A percentile compares a stretch with the other conserved stretches of the same genome.
These are phyloP conservation scores for Gallinago undulata DNA, from an alignment of 2,113 vertebrate genomes.

Conservation along the genomic window DNA sequence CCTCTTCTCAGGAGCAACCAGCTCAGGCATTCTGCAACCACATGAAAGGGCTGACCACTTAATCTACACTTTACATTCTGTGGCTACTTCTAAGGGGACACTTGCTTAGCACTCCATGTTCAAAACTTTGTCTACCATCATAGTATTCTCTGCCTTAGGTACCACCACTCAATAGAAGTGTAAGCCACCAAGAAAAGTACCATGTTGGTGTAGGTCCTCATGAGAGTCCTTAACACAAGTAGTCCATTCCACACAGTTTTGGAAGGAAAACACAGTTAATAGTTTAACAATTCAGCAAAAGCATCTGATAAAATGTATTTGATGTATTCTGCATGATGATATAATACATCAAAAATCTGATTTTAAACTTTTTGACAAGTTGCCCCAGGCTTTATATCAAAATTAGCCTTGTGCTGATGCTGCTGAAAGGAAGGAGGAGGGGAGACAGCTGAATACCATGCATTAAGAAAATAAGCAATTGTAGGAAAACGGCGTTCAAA, in stretches of 20 bases:
- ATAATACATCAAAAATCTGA: constrained; percentile 58
- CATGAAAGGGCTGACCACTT: not conserved
- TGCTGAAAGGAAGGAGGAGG: constrained; percentile 51
- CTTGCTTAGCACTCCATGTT: not conserved
- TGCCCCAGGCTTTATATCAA: constrained; percentile 59
- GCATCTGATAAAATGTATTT: constrained; percentile 23
- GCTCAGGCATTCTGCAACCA: not conserved
- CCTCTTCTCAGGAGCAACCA: not conserved
- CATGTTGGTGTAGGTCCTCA: not conserved
- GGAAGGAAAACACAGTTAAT: not conserved
- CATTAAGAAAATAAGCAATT: constrained; percentile 30
- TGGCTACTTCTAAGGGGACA: not conserved
- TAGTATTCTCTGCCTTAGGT: not conserved
- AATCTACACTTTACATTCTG: not conserved
- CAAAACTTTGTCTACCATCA: not conserved
- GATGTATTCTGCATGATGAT: constrained; percentile 46
- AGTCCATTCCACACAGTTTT: not conserved
- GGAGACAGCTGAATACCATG: not conserved
- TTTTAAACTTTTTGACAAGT: constrained; percentile 64
- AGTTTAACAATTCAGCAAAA: not conserved
- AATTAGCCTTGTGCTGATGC: constrained; percentile 55
- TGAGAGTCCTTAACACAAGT: not conserved
- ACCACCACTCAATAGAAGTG: not conserved
- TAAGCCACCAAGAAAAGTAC: not conserved
- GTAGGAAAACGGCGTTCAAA: not conserved